Evolutionary conservation across 2,888 invertebrate species (phyloP).

Genomic region (Serrognathus titanus): DNA sequence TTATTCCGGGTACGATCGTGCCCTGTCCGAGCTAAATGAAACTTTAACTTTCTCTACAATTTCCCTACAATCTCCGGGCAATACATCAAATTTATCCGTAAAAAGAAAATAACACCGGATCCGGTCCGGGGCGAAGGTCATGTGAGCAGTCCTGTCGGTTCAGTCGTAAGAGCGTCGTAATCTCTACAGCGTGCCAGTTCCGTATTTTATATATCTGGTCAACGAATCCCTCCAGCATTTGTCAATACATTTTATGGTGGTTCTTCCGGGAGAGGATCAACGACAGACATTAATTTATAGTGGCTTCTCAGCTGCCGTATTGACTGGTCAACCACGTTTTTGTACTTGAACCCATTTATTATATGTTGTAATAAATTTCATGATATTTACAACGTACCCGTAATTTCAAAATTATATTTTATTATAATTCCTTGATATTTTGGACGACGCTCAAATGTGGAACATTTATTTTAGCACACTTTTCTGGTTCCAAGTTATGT

Average conservation of each 20-base stretch:
- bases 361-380: neutral
- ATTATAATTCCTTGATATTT: too few relatives aligned
- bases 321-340: neutral
- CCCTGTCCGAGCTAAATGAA: neutral
- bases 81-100: neutral
- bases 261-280: conserved; percentile 3
- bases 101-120: neutral
- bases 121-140: neutral
- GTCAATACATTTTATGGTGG: conserved; percentile 5
- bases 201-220: conserved; percentile 1
- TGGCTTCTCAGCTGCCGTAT: neutral
- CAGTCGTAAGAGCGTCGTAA: neutral
- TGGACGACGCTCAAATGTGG: too few relatives aligned
- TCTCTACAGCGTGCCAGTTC: neutral
- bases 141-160: neutral
- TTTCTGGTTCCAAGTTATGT: too few relatives aligned
- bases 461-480: too few relatives aligned
- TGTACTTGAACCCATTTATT: neutral
- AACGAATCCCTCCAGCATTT: conserved; percentile 1
- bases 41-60: conserved; percentile 2
- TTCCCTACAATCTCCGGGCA: neutral
- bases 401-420: too few relatives aligned
- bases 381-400: too few relatives aligned
- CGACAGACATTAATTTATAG: conserved; percentile 24
- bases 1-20: conserved; percentile 4